Base-by-base conservation (phyloP, 2,888 invertebrate species). In the Nomada fabriciana region DNA sequence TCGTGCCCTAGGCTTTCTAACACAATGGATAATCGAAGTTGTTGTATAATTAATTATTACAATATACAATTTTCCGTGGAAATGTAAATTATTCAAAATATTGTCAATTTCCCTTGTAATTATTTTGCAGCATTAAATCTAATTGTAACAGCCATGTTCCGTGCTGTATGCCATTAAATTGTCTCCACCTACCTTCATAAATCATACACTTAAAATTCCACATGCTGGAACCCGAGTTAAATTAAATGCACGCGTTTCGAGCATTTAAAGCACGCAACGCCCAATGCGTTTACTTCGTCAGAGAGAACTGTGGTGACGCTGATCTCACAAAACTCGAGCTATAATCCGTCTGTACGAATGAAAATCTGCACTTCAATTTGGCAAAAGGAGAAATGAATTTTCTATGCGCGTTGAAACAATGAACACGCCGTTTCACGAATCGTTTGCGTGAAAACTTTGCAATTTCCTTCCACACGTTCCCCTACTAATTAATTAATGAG, bases 151-250 rank as follows among this genome's bases (percentile, higher is more conserved):
- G 50, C 61, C 13, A 11, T 55, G 55, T 43, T 18, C 55, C 55
- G n/a, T 61, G 15, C 71, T 67, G 42, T 59, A 18, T 20, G 60
- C 52, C 50, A 57, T 77, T 70, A 80, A 78, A 59, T 47, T 20
- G 79, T 60, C 65, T 47, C n/a, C 63, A 47, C 25, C 36, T 55
- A 20, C 36, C 18, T 47, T 53, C 70, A 64, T 70, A 47, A 64
- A 70, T 43, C 47, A 53, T 15, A 2, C 13, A 36, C 43, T n/a
- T 25, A 0, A 50, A 13, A 42, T 18, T 50, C 36, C 29, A 15
- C 9, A 50, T 18, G 13, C 25, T 42, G 13, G 11, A 11, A 18
- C 13, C n/a, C 20, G 18, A 10, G 64, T 52, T 20, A 25, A 60
- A 77, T 78, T 64, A 79, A 79, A 70, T n/a, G 25, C 57, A 7